These are phyloP conservation scores for Cherax quadricarinatus DNA, from an alignment of 1,140 invertebrate genomes.

Conservation along the genomic window DNA sequence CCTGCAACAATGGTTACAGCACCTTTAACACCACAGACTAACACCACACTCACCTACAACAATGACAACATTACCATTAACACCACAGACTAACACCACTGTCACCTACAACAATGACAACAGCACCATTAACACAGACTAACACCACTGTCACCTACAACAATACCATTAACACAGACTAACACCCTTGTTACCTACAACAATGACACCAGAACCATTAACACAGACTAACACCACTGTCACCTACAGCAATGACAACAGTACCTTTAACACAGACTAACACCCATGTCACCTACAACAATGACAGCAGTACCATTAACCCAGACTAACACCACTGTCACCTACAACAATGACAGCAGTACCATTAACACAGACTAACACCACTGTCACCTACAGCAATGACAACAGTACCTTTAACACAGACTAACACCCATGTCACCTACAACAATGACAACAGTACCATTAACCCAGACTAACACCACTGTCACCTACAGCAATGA, in stretches of 20 bases:
- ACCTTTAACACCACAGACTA: neutral
- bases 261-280: neutral
- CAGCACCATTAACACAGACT: neutral
- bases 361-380: neutral
- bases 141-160: neutral
- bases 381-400: conserved; percentile 22
- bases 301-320: too few species aligned
- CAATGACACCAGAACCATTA: too few species aligned
- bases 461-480: too few species aligned
- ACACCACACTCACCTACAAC: too few species aligned
- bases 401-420: neutral
- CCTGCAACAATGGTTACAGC: neutral
- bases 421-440: too few species aligned
- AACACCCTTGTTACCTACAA: neutral
- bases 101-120: too few species aligned
- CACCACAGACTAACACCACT: too few species aligned
- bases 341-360: too few species aligned
- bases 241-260: too few species aligned
- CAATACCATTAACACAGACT: neutral
- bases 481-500: too few species aligned
- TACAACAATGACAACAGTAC: too few species aligned
- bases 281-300: neutral
- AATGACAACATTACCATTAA: too few species aligned
- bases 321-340: neutral
- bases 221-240: neutral